A percentile compares a stretch with the other conserved stretches of the same genome.
phyloP scores from a whole-genome alignment of 2,113 vertebrate species.

The Riparia riparia region DNA sequence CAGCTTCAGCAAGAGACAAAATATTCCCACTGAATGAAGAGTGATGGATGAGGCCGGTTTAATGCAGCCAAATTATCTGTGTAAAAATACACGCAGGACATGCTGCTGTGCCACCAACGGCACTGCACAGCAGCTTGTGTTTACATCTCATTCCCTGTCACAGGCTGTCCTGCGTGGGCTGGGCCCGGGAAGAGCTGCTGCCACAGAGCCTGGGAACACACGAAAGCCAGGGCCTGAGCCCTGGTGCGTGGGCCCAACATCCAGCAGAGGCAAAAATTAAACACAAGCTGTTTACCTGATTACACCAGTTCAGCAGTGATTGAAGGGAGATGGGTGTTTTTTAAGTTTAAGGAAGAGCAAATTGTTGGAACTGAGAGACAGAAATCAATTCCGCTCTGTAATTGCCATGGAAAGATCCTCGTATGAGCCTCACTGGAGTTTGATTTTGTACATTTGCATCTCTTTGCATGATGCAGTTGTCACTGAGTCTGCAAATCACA shows the following conservation, averaged over 20 bases:
- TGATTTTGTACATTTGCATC: background rate
- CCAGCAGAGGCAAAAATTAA: constrained; percentile 49
- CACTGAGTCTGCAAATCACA: constrained; percentile 2
- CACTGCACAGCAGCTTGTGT: constrained; percentile 59
- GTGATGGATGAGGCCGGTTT: background rate
- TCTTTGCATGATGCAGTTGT: background rate
- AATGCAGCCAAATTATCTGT: constrained; percentile 21
- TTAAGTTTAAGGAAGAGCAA: constrained; percentile 23
- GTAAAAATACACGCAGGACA: constrained; percentile 24
- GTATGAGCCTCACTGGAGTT: background rate
- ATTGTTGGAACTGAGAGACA: background rate
- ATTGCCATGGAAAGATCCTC: background rate
- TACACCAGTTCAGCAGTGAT: background rate
- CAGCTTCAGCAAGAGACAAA: constrained; percentile 15
- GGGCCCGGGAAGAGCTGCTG: constrained; percentile 2
- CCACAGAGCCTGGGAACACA: background rate
- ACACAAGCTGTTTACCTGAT: constrained; percentile 64
- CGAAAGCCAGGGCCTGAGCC: background rate
- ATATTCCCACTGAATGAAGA: background rate
- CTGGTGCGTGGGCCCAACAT: constrained; percentile 33
- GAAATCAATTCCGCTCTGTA: background rate
- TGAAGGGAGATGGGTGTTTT: background rate
- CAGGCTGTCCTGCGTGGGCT: constrained; percentile 50
- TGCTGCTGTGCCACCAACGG: constrained; percentile 35
- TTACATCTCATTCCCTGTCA: constrained; percentile 39